These are phyloP conservation scores for Meda fulgida DNA, from an alignment of 2,797 vertebrate species.

Conservation along the genomic window DNA sequence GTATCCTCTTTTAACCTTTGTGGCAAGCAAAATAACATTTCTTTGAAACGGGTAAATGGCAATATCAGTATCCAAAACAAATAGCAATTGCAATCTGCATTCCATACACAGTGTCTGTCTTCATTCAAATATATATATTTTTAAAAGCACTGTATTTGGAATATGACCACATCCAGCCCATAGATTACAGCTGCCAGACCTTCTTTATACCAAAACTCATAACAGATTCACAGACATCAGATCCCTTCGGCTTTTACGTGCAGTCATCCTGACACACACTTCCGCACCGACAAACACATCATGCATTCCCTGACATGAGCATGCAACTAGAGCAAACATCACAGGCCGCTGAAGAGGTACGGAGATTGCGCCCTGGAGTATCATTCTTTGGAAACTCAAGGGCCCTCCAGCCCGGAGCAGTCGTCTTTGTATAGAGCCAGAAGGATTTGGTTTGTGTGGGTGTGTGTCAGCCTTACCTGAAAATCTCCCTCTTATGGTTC, in stretches of 20 bases:
- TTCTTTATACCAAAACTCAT: constrained; percentile 12
- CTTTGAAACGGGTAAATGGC: not conserved
- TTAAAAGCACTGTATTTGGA: not conserved
- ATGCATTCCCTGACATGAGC: constrained; percentile 26
- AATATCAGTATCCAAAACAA: not conserved
- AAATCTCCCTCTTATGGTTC: constrained; percentile 5
- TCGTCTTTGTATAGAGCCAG: not conserved
- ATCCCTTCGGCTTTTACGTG: constrained; percentile 23
- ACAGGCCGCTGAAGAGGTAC: constrained; percentile 29
- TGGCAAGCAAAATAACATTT: not conserved
- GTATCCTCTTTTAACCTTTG: too few species aligned
- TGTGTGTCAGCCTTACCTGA: constrained; percentile 3
- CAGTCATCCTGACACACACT: constrained; percentile 16
- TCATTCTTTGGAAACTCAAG: constrained; percentile 34
- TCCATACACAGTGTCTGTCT: too few species aligned
- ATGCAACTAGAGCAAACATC: constrained; percentile 28
- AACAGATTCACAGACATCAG: constrained; percentile 12
- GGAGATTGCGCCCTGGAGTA: constrained; percentile 32
- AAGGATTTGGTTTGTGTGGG: constrained; percentile 24
- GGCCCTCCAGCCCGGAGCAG: not conserved
- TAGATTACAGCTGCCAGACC: not conserved
- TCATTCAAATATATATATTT: not conserved
- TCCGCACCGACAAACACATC: constrained; percentile 19
- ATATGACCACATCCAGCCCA: not conserved
- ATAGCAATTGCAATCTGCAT: not conserved